Evolutionary conservation across 2,888 invertebrate species (phyloP), one percentile per base, ranked within the genome.

Genomic region (Polydrusus cervinus): DNA sequence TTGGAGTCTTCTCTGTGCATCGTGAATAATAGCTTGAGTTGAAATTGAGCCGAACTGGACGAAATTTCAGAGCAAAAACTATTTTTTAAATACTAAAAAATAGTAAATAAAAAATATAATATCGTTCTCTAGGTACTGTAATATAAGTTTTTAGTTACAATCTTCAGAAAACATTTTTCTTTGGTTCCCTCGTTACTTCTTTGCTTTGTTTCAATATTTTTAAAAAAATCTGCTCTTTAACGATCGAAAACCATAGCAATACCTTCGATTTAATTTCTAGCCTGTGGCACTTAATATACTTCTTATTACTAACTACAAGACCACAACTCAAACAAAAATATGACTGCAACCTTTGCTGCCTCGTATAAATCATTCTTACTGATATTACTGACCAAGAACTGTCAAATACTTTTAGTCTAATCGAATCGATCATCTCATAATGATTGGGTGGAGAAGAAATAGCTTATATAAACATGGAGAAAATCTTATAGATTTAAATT

Each of bases 401-500:
- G 75, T 75, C 75, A 75, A 75, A 71, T 57, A 43, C 25, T 60
- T 71, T 62, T 61, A 61, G 47, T 49, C 65, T 61, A 60, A 75
- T 75, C 75, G 71, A 60, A 75, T 75, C 75, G 71, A 75, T 75
- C 75, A 75, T 75, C 75, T 67, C 25, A 64, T 72, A 66, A 72
- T 72, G 65, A 74, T 51, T 67, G 67, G 73, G 66, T 73, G 73
- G 67, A 73, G 73, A 38, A 16, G 38, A n/a, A 60, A 38, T 60
- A 60, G 38, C 16, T 60, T 60, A 38, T 18, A 9, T 38, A 13
- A 60, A 16, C 5, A n/a, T 25, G 34, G 34, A 38, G 34, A 60
- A 14, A 60, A 34, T 38, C 38, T 38, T 60, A 18, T 5, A 2
- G 11, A 34, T 53, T 3, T 30, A 53, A 30, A 3, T n/a, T 5